These are phyloP conservation scores for Pegoplata infirma DNA, from an alignment of 2,888 invertebrate genomes.

Conservation along the genomic window DNA sequence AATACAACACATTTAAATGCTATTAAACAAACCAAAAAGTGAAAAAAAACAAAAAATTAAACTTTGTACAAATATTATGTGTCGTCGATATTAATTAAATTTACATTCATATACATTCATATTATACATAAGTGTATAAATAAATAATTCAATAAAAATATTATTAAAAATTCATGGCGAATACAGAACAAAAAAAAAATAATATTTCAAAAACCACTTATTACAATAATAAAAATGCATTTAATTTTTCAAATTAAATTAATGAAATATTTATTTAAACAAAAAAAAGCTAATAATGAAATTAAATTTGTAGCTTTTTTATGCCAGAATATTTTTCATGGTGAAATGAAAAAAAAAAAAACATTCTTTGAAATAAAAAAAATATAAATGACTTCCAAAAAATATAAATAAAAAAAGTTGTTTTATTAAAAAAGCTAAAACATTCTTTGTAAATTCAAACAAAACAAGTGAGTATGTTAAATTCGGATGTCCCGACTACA, in stretches of 20 bases:
- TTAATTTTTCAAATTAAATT: slow-evolving; percentile 51
- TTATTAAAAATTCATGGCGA: slow-evolving; percentile 51
- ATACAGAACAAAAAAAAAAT: slow-evolving; percentile 39
- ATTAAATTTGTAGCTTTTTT: slow-evolving; percentile 45
- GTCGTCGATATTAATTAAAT: slow-evolving; percentile 47
- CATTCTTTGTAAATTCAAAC: too few species aligned
- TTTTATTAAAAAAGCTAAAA: slow-evolving; percentile 39
- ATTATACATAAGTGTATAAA: slow-evolving; percentile 47
- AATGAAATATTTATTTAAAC: slow-evolving; percentile 28
- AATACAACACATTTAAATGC: slow-evolving; percentile 16
- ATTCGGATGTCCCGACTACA: too few species aligned
- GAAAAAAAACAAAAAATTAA: slow-evolving; percentile 24
- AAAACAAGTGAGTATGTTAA: too few species aligned
- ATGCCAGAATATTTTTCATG: slow-evolving; percentile 18
- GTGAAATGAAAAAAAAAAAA: slow-evolving; percentile 14
- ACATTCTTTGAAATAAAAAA: slow-evolving; percentile 14
- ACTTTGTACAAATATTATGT: slow-evolving; percentile 57
- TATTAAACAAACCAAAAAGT: neutral
- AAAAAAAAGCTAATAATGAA: slow-evolving; percentile 34
- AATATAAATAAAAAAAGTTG: neutral
- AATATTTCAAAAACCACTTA: slow-evolving; percentile 20
- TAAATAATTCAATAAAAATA: slow-evolving; percentile 43
- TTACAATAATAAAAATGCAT: slow-evolving; percentile 59
- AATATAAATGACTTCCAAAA: slow-evolving; percentile 52
- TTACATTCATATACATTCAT: slow-evolving; percentile 43